Base-by-base conservation (phyloP, 2,113 vertebrate species). In the Cyprinodon brontotheroides region DNA sequence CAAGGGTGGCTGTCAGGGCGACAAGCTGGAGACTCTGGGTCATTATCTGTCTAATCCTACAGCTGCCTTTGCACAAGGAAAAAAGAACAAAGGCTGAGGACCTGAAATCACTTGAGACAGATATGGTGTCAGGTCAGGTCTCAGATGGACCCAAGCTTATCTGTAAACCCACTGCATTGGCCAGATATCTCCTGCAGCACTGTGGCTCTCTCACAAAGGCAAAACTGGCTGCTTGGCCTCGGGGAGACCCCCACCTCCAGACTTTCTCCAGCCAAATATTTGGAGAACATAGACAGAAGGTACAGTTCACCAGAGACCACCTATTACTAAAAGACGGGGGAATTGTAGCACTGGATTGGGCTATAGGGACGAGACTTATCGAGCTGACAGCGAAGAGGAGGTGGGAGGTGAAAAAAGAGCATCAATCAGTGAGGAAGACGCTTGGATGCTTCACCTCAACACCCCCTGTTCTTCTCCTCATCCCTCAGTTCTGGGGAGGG, bases 341-440 rank as follows among this genome's bases (percentile, higher is more conserved):
- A 0, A 75, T 95, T 20, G 88, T 96, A 17, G 95, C 94, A 15
- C 87, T 96, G 85, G 95, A 97, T 78, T 97, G 96, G 96, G 95
- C 94, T 1, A 82, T 94, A 47, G 92, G 93, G 37, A 57, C 91
- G 64, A 68, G 74, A 57, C 64, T 22, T 63, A 63, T 40, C 22
- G 82, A 82, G 40, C 70, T 10, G 29, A 59, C 10, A 38, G n/a
- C 74, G 67, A 81, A 78, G 83, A 79, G 47, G 77, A 74, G 78
- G 47, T 68, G 37, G 72, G 82, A 81, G 65, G 43, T 81, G 62
- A 81, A 77, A 81, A 80, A 70, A 78, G 67, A 86, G 38, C 53
- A 80, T 50, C 81, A 79, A 37, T 36, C 61, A 1, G 80, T 77
- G 22, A 72, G 85, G 20, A 90, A 57, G 48, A 9, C 36, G 0